Evolutionary conservation across 2,113 vertebrate genomes (phyloP).

Genomic region (Melanostigma gelatinosum): DNA sequence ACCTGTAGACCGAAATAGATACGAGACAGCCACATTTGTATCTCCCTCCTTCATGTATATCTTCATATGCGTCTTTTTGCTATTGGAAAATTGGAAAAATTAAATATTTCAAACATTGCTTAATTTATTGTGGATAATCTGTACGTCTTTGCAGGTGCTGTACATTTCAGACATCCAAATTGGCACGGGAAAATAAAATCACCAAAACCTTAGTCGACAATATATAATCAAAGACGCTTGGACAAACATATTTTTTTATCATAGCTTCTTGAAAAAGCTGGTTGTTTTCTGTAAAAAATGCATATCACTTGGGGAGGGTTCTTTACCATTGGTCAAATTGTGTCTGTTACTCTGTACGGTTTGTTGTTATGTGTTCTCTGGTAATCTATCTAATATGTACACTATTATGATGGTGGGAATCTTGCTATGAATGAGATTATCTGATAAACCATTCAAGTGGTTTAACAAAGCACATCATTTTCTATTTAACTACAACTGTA

Average conservation of each 20-base stretch:
- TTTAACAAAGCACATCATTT: slow-evolving; percentile 1
- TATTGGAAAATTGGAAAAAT: background rate
- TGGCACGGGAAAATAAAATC: background rate
- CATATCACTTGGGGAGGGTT: background rate
- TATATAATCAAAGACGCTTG: background rate
- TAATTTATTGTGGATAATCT: background rate
- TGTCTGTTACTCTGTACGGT: background rate
- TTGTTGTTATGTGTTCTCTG: background rate
- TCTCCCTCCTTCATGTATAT: background rate
- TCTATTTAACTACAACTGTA: background rate
- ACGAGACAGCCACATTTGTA: too few species aligned
- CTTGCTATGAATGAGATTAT: slow-evolving; percentile 14
- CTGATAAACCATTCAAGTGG: slow-evolving; percentile 24
- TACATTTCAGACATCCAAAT: background rate
- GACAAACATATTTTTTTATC: too few species aligned
- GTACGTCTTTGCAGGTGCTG: background rate
- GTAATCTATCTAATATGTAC: background rate
- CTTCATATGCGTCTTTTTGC: background rate
- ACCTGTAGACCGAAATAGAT: background rate
- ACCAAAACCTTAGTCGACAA: background rate
- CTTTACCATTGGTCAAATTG: background rate
- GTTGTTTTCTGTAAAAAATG: too few species aligned
- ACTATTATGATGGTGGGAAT: background rate
- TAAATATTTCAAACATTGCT: background rate
- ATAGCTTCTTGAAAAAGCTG: too few species aligned